Base-by-base conservation (phyloP, 2,888 invertebrate species). In the Diaprepes abbreviatus region DNA sequence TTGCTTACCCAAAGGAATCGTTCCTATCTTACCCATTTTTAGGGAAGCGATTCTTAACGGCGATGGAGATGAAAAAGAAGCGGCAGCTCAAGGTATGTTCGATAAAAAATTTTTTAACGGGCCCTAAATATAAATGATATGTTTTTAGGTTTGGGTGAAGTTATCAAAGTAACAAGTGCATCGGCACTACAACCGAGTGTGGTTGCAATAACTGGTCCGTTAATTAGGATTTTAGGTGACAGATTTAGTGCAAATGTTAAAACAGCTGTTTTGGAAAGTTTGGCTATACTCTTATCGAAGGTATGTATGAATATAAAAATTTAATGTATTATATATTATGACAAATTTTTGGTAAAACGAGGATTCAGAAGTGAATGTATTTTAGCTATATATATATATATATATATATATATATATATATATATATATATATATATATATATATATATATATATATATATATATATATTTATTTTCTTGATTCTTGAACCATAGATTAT, bases 21-120 rank as follows among this genome's bases (percentile, higher is more conserved):
- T 95, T 2, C 97, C 98, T 6, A 90, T 99, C 70, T 86, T 98
- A 72, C 96, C 97, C 0, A 92, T 98, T 66, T 97, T 98, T 87
- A 90, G 98, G 48, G 98, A 99, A 86, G 96, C 97, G 1, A 94
- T 99, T 80, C 87, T 99, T 48, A 97, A 96, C 85, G 98, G 98
- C 0, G 88, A 94, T 66, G 96, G 97, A 0, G 98, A 98, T 75
- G 92, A 96, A 81, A 98, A 98, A 83, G 98, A 98, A 85, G 92
- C 93, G 74, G 97, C 98, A 0, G 96, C 98, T 5, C 91, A 94
- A 80, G 97, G 97, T 73, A 86, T 16, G 14, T 50, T 35, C 1
- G n/a, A n/a, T n/a, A n/a, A n/a, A n/a, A n/a, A n/a, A n/a, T n/a
- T n/a, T n/a, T n/a, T n/a, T n/a, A n/a, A n/a, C n/a, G n/a, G n/a